phyloP scores from a whole-genome alignment of 64 coral and sea anemone species.

The Dendronephthya gigantea region DNA sequence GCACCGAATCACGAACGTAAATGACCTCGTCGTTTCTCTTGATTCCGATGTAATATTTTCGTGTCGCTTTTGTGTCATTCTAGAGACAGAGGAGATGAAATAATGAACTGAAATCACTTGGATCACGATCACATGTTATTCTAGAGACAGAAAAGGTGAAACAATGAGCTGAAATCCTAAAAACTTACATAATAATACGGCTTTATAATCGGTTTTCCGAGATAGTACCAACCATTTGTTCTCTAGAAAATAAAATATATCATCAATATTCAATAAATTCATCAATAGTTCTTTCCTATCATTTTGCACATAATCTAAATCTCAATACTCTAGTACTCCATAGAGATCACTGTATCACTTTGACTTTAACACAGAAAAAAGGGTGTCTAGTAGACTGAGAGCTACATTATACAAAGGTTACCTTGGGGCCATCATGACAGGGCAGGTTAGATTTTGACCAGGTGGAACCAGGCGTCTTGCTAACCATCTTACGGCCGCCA shows the following conservation, averaged over 20 bases:
- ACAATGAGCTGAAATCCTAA: neutral
- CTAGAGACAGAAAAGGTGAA: neutral
- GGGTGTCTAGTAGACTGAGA: too few species aligned
- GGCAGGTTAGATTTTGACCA: neutral
- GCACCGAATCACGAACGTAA: slow-evolving; percentile 90
- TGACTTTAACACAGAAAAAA: too few species aligned
- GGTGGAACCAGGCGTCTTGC: slow-evolving; percentile 31
- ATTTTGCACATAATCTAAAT: too few species aligned
- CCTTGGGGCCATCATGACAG: slow-evolving; percentile 4
- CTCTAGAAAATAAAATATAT: slow-evolving; percentile 41
- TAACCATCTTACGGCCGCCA: slow-evolving; percentile 51
- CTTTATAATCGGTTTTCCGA: slow-evolving; percentile 68
- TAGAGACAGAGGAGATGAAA: slow-evolving; percentile 13
- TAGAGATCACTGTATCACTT: too few species aligned
- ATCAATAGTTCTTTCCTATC: too few species aligned
- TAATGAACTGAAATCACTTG: too few species aligned
- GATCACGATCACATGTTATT: too few species aligned
- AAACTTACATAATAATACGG: slow-evolving; percentile 93
- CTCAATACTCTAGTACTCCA: too few species aligned
- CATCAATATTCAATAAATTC: neutral
- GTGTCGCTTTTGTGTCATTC: slow-evolving; percentile 85
- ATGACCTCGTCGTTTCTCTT: slow-evolving; percentile 90
- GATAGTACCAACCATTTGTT: slow-evolving; percentile 96
- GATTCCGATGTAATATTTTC: slow-evolving; percentile 91
- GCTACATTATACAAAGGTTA: neutral